Conservation (phyloP, 1,140 invertebrate species). For the Dolichoris vasculosae region DNA sequence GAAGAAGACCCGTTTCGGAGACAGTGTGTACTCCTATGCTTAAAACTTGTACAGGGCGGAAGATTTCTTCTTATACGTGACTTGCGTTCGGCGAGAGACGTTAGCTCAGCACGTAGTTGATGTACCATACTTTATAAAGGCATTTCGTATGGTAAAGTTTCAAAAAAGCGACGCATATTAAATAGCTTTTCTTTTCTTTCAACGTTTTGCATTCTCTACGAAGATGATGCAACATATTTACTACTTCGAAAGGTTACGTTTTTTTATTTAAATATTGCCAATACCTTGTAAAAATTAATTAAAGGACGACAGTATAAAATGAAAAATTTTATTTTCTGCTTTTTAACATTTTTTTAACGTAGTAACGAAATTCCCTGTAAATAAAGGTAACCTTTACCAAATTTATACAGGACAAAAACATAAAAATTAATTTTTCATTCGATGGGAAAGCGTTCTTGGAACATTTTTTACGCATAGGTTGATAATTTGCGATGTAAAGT, state of each 20-base stretch:
- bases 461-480: too few relatives aligned
- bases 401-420: too few relatives aligned
- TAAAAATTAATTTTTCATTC: too few relatives aligned
- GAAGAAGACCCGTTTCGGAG: conserved; percentile 14
- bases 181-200: conserved; percentile 18
- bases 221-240: neutral
- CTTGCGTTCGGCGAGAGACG: conserved; percentile 28
- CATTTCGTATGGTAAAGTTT: conserved; percentile 17
- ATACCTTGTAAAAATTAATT: neutral
- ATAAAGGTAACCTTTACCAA: too few relatives aligned
- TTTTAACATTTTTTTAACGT: too few relatives aligned
- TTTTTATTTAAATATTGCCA: neutral
- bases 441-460: too few relatives aligned
- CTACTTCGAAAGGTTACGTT: too few relatives aligned
- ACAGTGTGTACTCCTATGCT: neutral
- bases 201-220: neutral
- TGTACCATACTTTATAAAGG: conserved; percentile 43
- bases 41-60: neutral
- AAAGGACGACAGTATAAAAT: too few relatives aligned
- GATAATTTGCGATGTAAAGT: too few relatives aligned
- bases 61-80: conserved; percentile 42
- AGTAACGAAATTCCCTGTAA: too few relatives aligned
- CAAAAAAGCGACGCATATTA: conserved; percentile 16
- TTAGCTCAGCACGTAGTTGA: conserved; percentile 38
- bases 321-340: too few relatives aligned